These are phyloP conservation scores for Oscheius myriophilus DNA, from an alignment of 2,888 invertebrate species.

Conservation along the genomic window DNA sequence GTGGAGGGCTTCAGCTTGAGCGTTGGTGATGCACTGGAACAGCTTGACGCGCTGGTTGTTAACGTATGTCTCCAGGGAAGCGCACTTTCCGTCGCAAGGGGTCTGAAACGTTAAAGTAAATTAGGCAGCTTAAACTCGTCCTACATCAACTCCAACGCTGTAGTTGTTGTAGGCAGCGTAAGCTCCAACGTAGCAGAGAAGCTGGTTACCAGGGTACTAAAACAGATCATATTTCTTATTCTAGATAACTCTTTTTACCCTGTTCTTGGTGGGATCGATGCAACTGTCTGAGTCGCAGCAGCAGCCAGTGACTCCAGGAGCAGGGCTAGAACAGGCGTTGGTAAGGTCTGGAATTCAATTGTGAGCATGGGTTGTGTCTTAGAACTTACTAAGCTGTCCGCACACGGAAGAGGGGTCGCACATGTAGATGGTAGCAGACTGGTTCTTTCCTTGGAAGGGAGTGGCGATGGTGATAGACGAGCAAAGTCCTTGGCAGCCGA, in stretches of 20 bases:
- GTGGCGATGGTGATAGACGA: slow-evolving; percentile 38
- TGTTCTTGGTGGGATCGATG: slow-evolving; percentile 42
- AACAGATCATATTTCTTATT: too few species aligned
- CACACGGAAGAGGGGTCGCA: slow-evolving; percentile 51
- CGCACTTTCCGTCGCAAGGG: slow-evolving; percentile 48
- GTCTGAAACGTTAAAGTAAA: neutral
- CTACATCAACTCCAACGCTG: slow-evolving; percentile 30
- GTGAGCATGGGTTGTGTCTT: neutral
- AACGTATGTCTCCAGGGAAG: slow-evolving; percentile 33
- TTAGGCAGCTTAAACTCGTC: neutral
- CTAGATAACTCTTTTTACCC: neutral
- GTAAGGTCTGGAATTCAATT: slow-evolving; percentile 34
- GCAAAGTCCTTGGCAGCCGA: slow-evolving; percentile 45
- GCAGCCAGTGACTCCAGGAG: slow-evolving; percentile 37
- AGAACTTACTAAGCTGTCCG: slow-evolving; percentile 29
- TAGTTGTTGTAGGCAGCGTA: slow-evolving; percentile 42
- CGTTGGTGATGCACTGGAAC: slow-evolving; percentile 44
- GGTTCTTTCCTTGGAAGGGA: slow-evolving; percentile 26
- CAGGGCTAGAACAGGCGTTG: slow-evolving; percentile 39
- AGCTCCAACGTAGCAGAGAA: slow-evolving; percentile 43
- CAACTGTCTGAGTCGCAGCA: slow-evolving; percentile 53
- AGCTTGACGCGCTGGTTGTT: slow-evolving; percentile 34
- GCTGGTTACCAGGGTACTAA: slow-evolving; percentile 71
- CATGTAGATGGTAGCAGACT: slow-evolving; percentile 42
- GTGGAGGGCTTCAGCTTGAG: slow-evolving; percentile 38